Evolutionary conservation across 2,888 invertebrate species (phyloP), one percentile per base, ranked within the genome.

Genomic region (Stenotaenia linearis): DNA sequence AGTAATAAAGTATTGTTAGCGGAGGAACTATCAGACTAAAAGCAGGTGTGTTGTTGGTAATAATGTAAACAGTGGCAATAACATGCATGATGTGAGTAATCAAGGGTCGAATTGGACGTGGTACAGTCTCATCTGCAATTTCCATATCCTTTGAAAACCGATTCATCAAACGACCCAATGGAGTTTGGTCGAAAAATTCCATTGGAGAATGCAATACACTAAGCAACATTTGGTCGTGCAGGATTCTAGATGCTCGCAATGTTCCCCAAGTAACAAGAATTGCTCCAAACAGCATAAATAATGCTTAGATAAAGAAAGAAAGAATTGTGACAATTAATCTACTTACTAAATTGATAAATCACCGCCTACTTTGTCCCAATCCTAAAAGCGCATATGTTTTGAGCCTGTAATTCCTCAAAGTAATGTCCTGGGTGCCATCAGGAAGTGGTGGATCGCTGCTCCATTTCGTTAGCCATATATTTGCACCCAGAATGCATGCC

Each of bases 371-470:
- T 80, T 81, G 81, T 7, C 56, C 32, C 6, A 77, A 35, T 50
- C 81, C 81, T 5, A 80, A 50, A 9, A 78, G 18, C 28, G 78
- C 80, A 30, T 80, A 81, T 7, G 78, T 79, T 21, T 15, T 21
- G 4, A 80, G 75, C 9, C 80, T 30, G 30, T 76, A 74, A 61
- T 78, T 80, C 32, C 80, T 80, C 50, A 78, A 37, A 9, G 32
- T 30, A n/a, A 25, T 35, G 32, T 76, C 25, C 9, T 74, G 35
- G 12, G 40, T 25, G 30, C 89, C 89, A 80, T 83, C 82, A 10
- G 75, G 50, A 1, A 77, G 15, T 32, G 78, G 80, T 15, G 32
- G 25, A 32, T 83, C 83, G 74, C 82, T 81, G 80, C 82, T 82
- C 84, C 84, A 84, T 12, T 74, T 80, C 35, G 80, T 82, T 0